These are phyloP conservation scores for Rhopalosiphum padi DNA, from an alignment of 1,140 invertebrate genomes.

Conservation along the genomic window DNA sequence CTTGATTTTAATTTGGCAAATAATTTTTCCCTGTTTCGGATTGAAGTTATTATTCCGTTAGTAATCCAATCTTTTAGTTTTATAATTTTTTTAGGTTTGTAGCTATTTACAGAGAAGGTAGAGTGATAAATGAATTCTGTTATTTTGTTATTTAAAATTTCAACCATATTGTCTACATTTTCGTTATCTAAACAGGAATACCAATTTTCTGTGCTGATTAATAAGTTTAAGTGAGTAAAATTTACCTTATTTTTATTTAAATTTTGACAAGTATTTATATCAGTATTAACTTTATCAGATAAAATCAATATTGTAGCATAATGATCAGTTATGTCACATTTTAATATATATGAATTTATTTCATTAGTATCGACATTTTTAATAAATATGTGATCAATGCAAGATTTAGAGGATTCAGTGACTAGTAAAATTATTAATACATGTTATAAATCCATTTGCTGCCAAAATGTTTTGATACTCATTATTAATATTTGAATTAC, in stretches of 20 bases:
- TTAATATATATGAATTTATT: not conserved
- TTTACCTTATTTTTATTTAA: not conserved
- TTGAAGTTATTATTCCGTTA: not conserved
- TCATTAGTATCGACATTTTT: not conserved
- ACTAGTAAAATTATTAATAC: constrained; percentile 28
- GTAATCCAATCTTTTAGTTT: constrained; percentile 10
- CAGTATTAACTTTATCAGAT: not conserved
- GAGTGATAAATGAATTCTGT: not conserved
- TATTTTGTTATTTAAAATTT: not conserved
- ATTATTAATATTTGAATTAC: not conserved
- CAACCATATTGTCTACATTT: not conserved
- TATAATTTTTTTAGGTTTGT: not conserved
- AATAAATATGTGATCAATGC: constrained; percentile 10
- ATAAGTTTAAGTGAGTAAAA: not conserved
- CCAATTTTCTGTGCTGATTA: not conserved
- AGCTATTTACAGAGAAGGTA: not conserved
- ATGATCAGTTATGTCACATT: not conserved
- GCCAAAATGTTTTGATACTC: not conserved
- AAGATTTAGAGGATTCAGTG: not conserved
- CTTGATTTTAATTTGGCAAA: not conserved
- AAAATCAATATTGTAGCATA: not conserved
- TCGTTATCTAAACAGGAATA: not conserved
- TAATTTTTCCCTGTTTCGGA: not conserved
- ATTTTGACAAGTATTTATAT: not conserved
- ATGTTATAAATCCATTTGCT: not conserved